These are phyloP conservation scores for Cryptomyrus ogoouensis DNA, from an alignment of 2,113 vertebrate genomes.

Conservation along the genomic window DNA sequence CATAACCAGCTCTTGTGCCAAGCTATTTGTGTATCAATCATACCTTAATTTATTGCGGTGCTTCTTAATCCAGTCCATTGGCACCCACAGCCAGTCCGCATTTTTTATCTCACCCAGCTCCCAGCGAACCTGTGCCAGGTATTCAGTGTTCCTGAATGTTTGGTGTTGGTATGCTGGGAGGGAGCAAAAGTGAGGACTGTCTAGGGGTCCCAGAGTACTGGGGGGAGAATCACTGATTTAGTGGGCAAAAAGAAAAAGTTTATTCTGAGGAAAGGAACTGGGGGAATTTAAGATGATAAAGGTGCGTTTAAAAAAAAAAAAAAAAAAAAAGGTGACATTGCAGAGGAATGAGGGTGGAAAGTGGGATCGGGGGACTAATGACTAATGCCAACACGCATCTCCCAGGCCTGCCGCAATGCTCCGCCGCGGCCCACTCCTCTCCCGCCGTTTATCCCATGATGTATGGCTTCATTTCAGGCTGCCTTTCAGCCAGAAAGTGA, in stretches of 20 bases:
- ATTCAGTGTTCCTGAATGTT: background rate
- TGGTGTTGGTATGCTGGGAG: background rate
- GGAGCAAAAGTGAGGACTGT: background rate
- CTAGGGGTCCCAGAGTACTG: background rate
- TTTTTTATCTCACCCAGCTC: background rate
- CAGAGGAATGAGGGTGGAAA: background rate
- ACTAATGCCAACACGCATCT: slow-evolving; percentile 40
- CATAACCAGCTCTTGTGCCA: background rate
- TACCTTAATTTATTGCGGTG: background rate
- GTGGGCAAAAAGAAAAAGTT: background rate
- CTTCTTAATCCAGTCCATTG: background rate
- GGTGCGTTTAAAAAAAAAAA: background rate
- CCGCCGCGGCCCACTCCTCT: slow-evolving; percentile 21
- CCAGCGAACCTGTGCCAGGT: background rate
- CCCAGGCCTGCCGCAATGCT: slow-evolving; percentile 25
- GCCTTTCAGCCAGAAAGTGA: slow-evolving; percentile 49
- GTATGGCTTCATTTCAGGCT: slow-evolving; percentile 64
- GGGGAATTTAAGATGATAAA: background rate
- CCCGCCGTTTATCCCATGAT: slow-evolving; percentile 51
- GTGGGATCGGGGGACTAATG: slow-evolving; percentile 22
- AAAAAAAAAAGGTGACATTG: background rate
- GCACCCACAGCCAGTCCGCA: background rate
- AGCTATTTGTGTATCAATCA: background rate
- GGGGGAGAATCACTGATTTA: background rate
- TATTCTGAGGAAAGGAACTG: background rate